Evolutionary conservation across 2,113 vertebrate species (phyloP).

Genomic region (Synodontis membranacea): DNA sequence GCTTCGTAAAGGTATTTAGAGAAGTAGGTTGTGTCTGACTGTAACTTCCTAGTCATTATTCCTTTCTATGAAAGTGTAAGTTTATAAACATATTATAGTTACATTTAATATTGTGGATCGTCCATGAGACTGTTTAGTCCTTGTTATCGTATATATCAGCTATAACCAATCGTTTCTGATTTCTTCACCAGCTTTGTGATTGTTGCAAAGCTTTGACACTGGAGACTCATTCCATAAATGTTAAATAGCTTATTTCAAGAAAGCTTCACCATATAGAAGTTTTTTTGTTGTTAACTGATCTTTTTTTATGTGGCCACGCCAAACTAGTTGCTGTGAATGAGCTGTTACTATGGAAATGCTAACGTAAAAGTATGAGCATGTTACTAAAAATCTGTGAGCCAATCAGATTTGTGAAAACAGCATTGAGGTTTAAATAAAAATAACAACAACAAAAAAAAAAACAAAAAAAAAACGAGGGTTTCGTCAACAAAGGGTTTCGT

Average conservation of each 20-base stretch:
- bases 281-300: not conserved
- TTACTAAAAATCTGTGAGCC: not conserved
- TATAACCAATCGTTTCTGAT: not conserved
- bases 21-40: not conserved
- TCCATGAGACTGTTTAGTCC: not conserved
- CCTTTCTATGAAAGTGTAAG: not conserved
- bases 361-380: not conserved
- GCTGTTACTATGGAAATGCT: not conserved
- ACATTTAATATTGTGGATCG: not conserved
- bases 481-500: not conserved
- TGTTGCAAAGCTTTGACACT: not conserved
- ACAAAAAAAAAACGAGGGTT: not conserved
- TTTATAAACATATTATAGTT: not conserved
- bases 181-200: not conserved
- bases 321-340: not conserved
- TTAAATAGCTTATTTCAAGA: not conserved
- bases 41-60: not conserved
- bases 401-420: not conserved
- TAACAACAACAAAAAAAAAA: not conserved
- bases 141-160: not conserved
- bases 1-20: slow-evolving; percentile 22
- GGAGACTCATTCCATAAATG: not conserved
- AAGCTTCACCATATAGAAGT: not conserved
- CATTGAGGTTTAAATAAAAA: not conserved
- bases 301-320: not conserved